Percentiles rank a stretch among this genome's conserved stretches.
Evolutionary conservation across 2,797 vertebrate genomes (phyloP).

Genomic region (Gouania willdenowi): DNA sequence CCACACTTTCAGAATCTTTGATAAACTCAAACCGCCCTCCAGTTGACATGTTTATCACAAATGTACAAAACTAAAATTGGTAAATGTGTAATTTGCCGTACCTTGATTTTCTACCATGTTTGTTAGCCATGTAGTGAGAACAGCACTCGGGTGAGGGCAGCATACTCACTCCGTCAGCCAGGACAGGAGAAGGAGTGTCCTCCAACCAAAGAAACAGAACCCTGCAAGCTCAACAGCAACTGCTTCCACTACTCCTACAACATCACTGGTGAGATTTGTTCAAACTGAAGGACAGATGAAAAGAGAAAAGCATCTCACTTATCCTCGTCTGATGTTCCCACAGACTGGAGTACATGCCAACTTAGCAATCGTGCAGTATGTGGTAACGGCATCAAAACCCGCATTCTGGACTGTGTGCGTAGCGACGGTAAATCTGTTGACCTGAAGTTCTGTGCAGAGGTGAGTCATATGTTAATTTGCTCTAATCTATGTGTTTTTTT

Average conservation of each 20-base stretch:
- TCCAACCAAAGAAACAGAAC: slow-evolving; percentile 73
- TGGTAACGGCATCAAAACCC: slow-evolving; percentile 89
- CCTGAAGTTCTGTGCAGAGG: slow-evolving; percentile 89
- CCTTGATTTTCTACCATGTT: slow-evolving; percentile 6
- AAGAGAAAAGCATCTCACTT: no score
- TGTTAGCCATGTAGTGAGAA: slow-evolving; percentile 84
- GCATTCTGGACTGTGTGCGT: slow-evolving; percentile 94
- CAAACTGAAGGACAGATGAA: no score
- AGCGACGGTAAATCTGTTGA: slow-evolving; percentile 95
- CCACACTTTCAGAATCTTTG: no score
- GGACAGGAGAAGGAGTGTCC: slow-evolving; percentile 83
- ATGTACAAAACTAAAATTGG: no score
- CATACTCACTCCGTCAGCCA: slow-evolving; percentile 79
- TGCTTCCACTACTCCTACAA: slow-evolving; percentile 94
- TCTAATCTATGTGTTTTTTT: no score
- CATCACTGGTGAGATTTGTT: slow-evolving; percentile 85
- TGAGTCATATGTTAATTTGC: no score
- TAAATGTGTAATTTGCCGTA: no score
- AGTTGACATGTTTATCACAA: no score
- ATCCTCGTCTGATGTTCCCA: slow-evolving; percentile 3
- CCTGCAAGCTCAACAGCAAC: slow-evolving; percentile 88
- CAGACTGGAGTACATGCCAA: slow-evolving; percentile 98
- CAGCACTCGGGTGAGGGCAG: slow-evolving; percentile 76
- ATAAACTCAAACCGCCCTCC: no score
- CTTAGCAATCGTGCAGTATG: slow-evolving; percentile 91